These are phyloP conservation scores for Eufriesea mexicana DNA, from an alignment of 1,140 invertebrate genomes.

Conservation along the genomic window DNA sequence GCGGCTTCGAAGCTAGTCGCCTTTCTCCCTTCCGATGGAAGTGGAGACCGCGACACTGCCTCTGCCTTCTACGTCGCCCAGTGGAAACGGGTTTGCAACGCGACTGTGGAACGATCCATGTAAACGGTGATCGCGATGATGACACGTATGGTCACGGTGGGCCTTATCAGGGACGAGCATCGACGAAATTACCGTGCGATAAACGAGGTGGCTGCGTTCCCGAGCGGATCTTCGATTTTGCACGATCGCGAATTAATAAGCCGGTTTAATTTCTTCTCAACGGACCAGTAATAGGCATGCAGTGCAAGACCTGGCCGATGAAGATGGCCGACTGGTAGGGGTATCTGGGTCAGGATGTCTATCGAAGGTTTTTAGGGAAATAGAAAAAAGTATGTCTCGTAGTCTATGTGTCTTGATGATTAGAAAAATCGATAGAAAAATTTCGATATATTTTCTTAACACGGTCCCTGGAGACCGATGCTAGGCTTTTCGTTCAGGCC, in stretches of 20 bases:
- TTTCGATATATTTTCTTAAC: too few relatives aligned
- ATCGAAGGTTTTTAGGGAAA: not conserved
- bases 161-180: not conserved
- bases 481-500: too few relatives aligned
- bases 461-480: too few relatives aligned
- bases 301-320: too few relatives aligned
- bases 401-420: not conserved
- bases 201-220: not conserved
- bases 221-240: not conserved
- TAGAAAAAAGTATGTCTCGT: not conserved
- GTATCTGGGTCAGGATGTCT: not conserved
- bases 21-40: constrained; percentile 62
- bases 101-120: constrained; percentile 5
- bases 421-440: not conserved
- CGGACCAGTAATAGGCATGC: not conserved
- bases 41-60: constrained; percentile 13
- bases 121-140: not conserved
- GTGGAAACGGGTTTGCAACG: constrained; percentile 29
- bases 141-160: not conserved
- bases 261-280: not conserved
- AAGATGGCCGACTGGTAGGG: too few relatives aligned
- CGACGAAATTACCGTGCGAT: not conserved
- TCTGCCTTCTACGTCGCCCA: not conserved
- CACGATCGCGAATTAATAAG: not conserved
- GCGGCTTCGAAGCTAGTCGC: not conserved